Percentiles rank a stretch among this genome's conserved stretches.
These are phyloP conservation scores for Patagioenas fasciata DNA, from an alignment of 2,113 vertebrate species.

Conservation along the genomic window DNA sequence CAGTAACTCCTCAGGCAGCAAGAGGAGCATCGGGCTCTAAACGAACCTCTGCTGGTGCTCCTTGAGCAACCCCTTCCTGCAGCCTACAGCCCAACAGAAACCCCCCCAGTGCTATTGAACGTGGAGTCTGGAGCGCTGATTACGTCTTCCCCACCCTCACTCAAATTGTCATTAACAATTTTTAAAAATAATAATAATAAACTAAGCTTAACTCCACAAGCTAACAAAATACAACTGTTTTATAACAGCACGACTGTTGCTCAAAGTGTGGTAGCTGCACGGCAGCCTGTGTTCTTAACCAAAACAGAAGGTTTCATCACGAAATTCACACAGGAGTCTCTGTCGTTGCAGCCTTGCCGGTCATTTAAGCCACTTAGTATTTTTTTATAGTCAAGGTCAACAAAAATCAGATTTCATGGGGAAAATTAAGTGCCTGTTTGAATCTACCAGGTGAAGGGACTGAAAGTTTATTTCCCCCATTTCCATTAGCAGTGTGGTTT, in stretches of 20 bases:
- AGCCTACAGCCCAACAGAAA: not conserved
- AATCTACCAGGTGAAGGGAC: not conserved
- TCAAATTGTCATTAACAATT: not conserved
- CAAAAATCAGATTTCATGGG: constrained; percentile 33
- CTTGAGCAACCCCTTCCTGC: not conserved
- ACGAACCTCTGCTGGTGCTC: not conserved
- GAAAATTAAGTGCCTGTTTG: not conserved
- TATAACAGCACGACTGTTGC: not conserved
- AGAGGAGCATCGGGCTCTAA: not conserved
- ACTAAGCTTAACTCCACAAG: not conserved
- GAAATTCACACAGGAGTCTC: constrained; percentile 42
- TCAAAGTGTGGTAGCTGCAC: not conserved
- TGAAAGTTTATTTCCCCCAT: constrained; percentile 27
- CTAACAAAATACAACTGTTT: not conserved
- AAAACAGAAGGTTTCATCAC: constrained; percentile 18
- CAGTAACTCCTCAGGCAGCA: not conserved
- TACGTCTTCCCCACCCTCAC: not conserved
- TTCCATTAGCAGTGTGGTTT: not conserved
- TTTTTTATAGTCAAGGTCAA: constrained; percentile 39
- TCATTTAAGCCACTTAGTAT: constrained; percentile 62
- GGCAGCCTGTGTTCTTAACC: not conserved
- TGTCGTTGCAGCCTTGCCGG: constrained; percentile 23
- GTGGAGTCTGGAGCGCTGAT: not conserved
- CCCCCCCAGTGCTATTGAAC: not conserved
- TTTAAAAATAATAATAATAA: not conserved